These are phyloP conservation scores for Pharmacophagus antenor DNA, from an alignment of 2,888 invertebrate species.

Conservation along the genomic window DNA sequence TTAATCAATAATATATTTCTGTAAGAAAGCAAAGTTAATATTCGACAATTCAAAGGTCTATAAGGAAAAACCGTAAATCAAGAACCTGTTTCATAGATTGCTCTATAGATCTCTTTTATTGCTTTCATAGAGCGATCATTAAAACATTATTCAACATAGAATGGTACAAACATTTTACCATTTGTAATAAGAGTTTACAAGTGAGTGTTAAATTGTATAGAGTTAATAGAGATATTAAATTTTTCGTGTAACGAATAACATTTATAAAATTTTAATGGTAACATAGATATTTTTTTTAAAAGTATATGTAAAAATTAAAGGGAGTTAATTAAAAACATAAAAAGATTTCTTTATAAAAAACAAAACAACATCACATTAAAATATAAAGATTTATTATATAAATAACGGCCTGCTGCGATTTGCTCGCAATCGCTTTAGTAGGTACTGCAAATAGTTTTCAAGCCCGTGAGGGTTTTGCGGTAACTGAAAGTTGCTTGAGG, in stretches of 20 bases:
- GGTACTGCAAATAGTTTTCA: slow-evolving; percentile 4
- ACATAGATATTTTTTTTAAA: no score
- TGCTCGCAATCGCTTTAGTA: neutral
- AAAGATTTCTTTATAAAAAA: no score
- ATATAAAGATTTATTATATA: neutral
- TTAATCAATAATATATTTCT: slow-evolving; percentile 2
- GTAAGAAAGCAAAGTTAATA: slow-evolving; percentile 10
- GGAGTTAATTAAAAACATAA: no score
- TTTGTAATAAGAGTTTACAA: neutral
- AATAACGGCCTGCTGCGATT: neutral
- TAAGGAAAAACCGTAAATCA: slow-evolving; percentile 28
- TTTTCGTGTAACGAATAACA: no score
- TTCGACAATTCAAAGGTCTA: slow-evolving; percentile 9
- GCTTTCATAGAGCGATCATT: slow-evolving; percentile 22
- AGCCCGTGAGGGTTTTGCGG: slow-evolving; percentile 1
- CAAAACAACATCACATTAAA: neutral
- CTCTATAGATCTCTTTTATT: slow-evolving; percentile 27
- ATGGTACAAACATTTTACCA: neutral
- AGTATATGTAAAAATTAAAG: no score
- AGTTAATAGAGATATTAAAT: neutral
- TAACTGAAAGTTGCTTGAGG: slow-evolving; percentile 6
- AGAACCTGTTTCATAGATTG: slow-evolving; percentile 22
- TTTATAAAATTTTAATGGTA: no score
- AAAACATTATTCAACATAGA: slow-evolving; percentile 16
- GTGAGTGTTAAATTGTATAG: neutral